These are phyloP conservation scores for Xylota segnis DNA, from an alignment of 2,888 invertebrate genomes.

Conservation along the genomic window DNA sequence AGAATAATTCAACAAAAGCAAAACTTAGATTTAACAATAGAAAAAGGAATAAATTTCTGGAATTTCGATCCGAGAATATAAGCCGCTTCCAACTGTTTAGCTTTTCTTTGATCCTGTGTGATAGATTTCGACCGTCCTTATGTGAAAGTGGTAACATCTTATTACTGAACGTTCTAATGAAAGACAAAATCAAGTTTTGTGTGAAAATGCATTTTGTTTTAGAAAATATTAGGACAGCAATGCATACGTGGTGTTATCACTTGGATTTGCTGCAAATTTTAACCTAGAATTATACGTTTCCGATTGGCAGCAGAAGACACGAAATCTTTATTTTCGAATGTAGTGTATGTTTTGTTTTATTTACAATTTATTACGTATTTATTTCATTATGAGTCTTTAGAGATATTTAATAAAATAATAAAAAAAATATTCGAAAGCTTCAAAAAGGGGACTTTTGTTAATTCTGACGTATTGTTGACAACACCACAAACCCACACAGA, in stretches of 20 bases:
- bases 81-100: conserved; percentile 91
- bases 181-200: conserved; percentile 22
- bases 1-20: conserved; percentile 97
- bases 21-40: conserved; percentile 96
- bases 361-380: conserved; percentile 4
- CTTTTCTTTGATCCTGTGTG: conserved; percentile 89
- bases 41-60: conserved; percentile 96
- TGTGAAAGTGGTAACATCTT: conserved; percentile 87
- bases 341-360: not conserved
- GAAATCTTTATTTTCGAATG: conserved; percentile 1
- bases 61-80: conserved; percentile 96
- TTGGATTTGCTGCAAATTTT: conserved; percentile 49
- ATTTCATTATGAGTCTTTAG: conserved; percentile 55
- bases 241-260: conserved; percentile 83
- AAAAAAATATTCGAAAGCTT: conserved; percentile 25
- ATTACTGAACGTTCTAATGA: conserved; percentile 22
- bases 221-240: conserved; percentile 59
- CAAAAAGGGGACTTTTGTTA: conserved; percentile 36
- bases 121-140: conserved; percentile 89
- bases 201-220: conserved; percentile 22
- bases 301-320: conserved; percentile 33
- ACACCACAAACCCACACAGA: conserved; percentile 71
- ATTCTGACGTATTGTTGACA: conserved; percentile 76
- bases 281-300: conserved; percentile 60
- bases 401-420: conserved; percentile 46